Percentiles rank a stretch among this genome's conserved stretches.
Evolutionary conservation across 2,797 vertebrate species (phyloP).

Genomic region (Acipenser oxyrinchus): DNA sequence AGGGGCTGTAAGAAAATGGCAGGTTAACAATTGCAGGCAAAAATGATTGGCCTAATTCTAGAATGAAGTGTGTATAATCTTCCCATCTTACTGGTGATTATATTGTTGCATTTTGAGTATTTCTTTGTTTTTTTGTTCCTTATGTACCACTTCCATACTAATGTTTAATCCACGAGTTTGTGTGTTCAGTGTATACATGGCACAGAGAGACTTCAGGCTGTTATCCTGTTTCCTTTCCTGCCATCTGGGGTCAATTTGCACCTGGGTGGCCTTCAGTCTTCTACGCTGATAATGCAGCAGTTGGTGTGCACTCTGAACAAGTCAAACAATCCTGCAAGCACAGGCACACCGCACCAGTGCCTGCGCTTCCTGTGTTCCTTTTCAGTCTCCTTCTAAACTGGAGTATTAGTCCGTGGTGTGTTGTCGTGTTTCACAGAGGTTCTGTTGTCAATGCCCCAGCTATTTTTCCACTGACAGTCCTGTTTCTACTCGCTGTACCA

Average conservation of each 20-base stretch:
- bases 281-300: constrained; percentile 37
- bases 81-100: background rate
- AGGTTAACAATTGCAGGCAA: constrained; percentile 2
- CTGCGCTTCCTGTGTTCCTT: background rate
- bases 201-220: constrained; percentile 1
- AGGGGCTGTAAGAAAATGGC: background rate
- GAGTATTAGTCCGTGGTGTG: no score
- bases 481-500: no score
- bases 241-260: constrained; percentile 60
- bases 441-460: no score
- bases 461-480: no score
- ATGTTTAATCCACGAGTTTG: background rate
- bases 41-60: background rate
- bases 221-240: constrained; percentile 15
- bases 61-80: background rate
- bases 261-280: constrained; percentile 52
- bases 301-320: constrained; percentile 2
- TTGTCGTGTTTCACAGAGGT: no score
- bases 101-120: no score
- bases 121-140: no score
- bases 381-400: no score
- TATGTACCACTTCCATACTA: no score
- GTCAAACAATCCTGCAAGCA: no score
- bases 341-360: constrained; percentile 19
- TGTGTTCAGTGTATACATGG: constrained; percentile 19